A percentile compares a stretch with the other conserved stretches of the same genome.
phyloP scores from a whole-genome alignment of 2,888 invertebrate species.

The Agrochola macilenta region DNA sequence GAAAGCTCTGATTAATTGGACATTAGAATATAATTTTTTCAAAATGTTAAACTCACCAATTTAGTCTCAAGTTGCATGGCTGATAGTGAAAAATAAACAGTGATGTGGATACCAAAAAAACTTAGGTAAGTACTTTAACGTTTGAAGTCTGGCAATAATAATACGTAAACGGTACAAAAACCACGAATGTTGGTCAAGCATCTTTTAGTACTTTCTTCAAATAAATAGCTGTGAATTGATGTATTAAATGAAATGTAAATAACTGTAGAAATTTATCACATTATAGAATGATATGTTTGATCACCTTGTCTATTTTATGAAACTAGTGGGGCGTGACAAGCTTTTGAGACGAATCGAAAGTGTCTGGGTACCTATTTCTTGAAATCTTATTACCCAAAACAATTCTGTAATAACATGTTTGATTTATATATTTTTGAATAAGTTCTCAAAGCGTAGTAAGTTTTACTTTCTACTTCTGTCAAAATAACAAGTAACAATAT shows the following conservation, averaged over 20 bases:
- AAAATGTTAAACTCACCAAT: constrained; percentile 23
- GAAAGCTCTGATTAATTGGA: constrained; percentile 46
- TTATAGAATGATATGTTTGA: constrained; percentile 29
- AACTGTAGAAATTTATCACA: constrained; percentile 51
- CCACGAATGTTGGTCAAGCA: constrained; percentile 73
- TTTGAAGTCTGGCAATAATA: constrained; percentile 54
- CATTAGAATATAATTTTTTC: constrained; percentile 24
- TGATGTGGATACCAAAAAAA: constrained; percentile 39
- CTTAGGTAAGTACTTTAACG: constrained; percentile 46
- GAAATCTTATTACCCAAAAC: constrained; percentile 33
- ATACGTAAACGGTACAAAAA: constrained; percentile 63
- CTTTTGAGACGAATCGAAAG: constrained; percentile 53
- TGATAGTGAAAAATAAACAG: constrained; percentile 49
- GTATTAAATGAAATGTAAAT: constrained; percentile 59
- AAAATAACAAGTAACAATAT: constrained; percentile 22
- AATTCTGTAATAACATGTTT: constrained; percentile 53
- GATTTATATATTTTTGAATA: constrained; percentile 49
- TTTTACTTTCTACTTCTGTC: constrained; percentile 48
- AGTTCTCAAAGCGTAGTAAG: constrained; percentile 13
- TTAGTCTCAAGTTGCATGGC: constrained; percentile 16
- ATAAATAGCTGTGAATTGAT: constrained; percentile 64
- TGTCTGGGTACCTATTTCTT: constrained; percentile 35
- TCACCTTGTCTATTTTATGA: constrained; percentile 36
- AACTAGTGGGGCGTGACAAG: constrained; percentile 30
- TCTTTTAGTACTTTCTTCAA: constrained; percentile 71